Percentiles rank a stretch among this genome's conserved stretches.
These are phyloP conservation scores for Heliconius charithonia DNA, from an alignment of 2,888 invertebrate species.

Conservation along the genomic window DNA sequence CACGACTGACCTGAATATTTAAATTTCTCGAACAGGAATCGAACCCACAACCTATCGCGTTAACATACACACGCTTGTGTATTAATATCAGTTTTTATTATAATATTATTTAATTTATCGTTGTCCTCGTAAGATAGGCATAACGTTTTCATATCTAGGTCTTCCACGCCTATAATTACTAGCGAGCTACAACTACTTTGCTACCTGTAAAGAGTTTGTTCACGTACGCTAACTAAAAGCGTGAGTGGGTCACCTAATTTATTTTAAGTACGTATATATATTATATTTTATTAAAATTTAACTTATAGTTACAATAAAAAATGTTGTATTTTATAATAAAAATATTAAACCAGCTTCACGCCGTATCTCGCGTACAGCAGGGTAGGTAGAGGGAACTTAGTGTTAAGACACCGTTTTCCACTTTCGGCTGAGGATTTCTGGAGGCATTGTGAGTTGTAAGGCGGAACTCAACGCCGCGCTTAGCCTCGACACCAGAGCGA, in stretches of 20 bases:
- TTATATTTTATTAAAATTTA: neutral
- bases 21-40: no score
- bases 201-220: slow-evolving; percentile 14
- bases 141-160: neutral
- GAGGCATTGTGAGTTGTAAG: no score
- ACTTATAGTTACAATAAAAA: neutral
- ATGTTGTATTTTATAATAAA: neutral
- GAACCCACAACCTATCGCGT: no score
- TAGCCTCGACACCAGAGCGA: no score
- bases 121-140: neutral
- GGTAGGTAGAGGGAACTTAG: no score
- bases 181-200: slow-evolving; percentile 15
- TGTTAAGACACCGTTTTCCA: no score
- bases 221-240: slow-evolving; percentile 1
- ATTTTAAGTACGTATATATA: neutral
- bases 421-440: no score
- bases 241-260: slow-evolving; percentile 24
- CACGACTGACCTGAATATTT: no score
- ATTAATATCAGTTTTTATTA: neutral
- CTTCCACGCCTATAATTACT: slow-evolving; percentile 4
- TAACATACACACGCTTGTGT: no score
- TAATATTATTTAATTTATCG: neutral
- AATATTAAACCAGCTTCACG: no score
- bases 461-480: no score
- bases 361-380: no score